Evolutionary conservation across 2,888 invertebrate species (phyloP), one percentile per base, ranked within the genome.

Genomic region (Helleia helle): DNA sequence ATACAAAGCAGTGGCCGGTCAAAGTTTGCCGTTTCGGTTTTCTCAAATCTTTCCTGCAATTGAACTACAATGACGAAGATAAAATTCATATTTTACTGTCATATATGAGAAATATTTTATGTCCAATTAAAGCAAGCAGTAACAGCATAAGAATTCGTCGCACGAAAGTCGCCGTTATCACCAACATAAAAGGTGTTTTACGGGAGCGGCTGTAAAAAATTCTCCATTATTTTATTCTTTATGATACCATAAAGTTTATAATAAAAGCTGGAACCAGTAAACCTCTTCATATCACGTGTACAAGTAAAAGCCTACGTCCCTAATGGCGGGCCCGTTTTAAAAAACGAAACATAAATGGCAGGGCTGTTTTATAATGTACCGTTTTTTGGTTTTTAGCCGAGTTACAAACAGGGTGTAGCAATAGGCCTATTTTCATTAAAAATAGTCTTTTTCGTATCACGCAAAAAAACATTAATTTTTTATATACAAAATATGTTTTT

Each of bases 211-310:
- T 65, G 73, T 65, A 79, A 81, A 80, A 79, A 79, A 71, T 71
- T 57, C 63, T 65, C 67, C 71, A 73, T 81, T 77, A 81, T 74
- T 75, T 65, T 71, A 77, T 71, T 63, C 67, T 77, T 81, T 79
- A 80, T 76, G 65, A 58, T 54, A 57, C 55, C 70, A 72, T 83
- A 83, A 83, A 79, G 62, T 77, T 80, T 76, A 77, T 81, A 79
- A 79, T 79, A 79, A 79, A 80, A 74, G 57, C 64, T 62, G 77
- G 77, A 74, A 67, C 48, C 22, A 43, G 61, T 66, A 73, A 64
- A 65, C 51, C 59, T 59, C 62, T 65, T 68, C 63, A 67, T 68
- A 71, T 80, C 64, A 74, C 74, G 68, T 56, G 53, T 41, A 17
- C 38, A 12, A 38, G 40, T 34, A 31, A 31, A 15, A 9, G 30